Conservation (phyloP, 1,140 invertebrate genomes). For the Penaeus japonicus region DNA sequence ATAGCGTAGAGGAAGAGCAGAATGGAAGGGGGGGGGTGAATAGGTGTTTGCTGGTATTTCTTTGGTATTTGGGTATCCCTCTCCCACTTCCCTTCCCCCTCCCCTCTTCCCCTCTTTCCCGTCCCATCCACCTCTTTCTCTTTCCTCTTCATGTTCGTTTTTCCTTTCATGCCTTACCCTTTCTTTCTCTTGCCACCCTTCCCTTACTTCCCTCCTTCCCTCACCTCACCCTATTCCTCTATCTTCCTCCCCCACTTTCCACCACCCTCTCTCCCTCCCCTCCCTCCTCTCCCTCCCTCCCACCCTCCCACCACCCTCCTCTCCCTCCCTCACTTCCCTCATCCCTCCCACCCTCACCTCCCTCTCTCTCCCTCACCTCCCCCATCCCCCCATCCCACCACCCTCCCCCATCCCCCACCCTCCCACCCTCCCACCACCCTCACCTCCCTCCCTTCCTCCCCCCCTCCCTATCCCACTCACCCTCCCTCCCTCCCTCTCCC, state of each 20-base stretch:
- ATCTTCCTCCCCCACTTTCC: neutral
- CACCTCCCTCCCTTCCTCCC: neutral
- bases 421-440: neutral
- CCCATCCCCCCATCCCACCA: neutral
- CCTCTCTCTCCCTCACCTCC: too few species aligned
- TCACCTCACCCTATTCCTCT: neutral
- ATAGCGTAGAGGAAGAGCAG: too few species aligned
- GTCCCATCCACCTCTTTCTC: neutral
- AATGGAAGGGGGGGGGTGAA: too few species aligned
- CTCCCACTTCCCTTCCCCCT: neutral
- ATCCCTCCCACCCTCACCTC: too few species aligned
- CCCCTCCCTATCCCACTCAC: neutral
- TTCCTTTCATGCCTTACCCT: neutral
- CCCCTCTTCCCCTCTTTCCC: neutral
- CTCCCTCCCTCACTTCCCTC: too few species aligned
- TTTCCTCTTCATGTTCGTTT: neutral
- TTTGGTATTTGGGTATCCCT: neutral
- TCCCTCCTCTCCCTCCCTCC: neutral
- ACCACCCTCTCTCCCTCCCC: neutral
- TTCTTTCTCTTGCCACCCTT: neutral
- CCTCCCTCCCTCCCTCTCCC: neutral
- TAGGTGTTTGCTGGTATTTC: neutral
- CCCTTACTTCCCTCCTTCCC: neutral
- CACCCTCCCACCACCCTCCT: neutral
- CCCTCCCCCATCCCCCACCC: neutral